Base-by-base conservation (phyloP, 2,797 vertebrate species). In the Rhabdophis nuchalis region DNA sequence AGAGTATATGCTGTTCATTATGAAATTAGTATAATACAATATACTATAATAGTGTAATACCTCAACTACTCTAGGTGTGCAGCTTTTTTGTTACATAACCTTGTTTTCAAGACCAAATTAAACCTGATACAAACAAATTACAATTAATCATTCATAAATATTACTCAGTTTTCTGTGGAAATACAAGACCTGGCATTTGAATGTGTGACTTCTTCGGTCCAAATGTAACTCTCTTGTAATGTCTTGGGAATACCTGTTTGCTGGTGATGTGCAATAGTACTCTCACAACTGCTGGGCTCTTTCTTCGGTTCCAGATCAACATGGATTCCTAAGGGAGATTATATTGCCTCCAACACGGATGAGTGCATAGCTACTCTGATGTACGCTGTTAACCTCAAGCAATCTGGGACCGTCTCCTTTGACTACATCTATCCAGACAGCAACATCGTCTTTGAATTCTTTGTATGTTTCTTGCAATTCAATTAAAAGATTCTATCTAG, bases 371-470 rank as follows among this genome's bases (percentile, higher is more conserved):
- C 99, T 72, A 98, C 98, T 0, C 97, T 99, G 93, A 98, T 98
- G 94, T 99, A 99, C 0, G 98, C 99, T 0, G 98, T 99, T 96
- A 98, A 94, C 97, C 98, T 99, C 93, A 99, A 99, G 97, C 98
- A 99, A 95, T 97, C 98, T 0, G 99, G 99, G 96, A 97, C 96
- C 0, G 97, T 99, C 91, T 97, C 97, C 94, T 99, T 99, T 89
- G 98, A 99, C 90, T 99, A 99, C 96, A 98, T 98, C 96, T 99
- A 99, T 95, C 98, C 98, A 0, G 99, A 99, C 96, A 98, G 94
- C 96, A 98, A 96, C 97, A 98, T 99, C 95, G 98, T 98, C 97
- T 99, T 99, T 92, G 99, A 99, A 96, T 99, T 99, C 96, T 99
- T 98, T n/a, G 99, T 99, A 96, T 98, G 98, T 97, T 91, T 86